Evolutionary conservation across 2,888 invertebrate genomes (phyloP).

Genomic region (Troilus luridus): DNA sequence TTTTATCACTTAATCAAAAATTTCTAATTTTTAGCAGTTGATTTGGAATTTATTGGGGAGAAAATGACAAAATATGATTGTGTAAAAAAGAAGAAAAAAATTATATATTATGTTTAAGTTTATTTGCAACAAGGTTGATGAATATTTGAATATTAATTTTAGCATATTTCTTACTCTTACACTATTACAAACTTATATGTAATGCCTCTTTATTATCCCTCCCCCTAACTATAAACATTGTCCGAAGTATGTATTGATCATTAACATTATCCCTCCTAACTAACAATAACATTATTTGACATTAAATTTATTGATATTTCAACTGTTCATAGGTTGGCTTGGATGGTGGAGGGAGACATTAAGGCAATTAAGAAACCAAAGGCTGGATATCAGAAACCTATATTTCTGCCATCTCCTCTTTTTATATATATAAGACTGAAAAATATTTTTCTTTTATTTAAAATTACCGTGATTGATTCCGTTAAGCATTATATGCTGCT

Average conservation of each 20-base stretch:
- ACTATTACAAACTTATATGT: neutral
- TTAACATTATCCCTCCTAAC: neutral
- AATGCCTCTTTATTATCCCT: neutral
- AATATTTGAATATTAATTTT: neutral
- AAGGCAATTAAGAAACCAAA: conserved; percentile 49
- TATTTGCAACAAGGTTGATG: neutral
- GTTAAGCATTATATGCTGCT: conserved; percentile 34
- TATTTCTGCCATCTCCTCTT: conserved; percentile 52
- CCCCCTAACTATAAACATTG: neutral
- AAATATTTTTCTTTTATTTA: conserved; percentile 54
- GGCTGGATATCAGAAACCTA: conserved; percentile 52
- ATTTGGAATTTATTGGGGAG: neutral
- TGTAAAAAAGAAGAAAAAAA: neutral
- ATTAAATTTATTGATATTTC: conserved; percentile 40
- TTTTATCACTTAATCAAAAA: too few relatives aligned
- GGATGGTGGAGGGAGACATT: conserved; percentile 53
- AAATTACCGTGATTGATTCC: conserved; percentile 41
- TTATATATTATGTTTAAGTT: neutral
- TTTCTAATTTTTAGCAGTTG: neutral
- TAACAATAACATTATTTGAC: conserved; percentile 17
- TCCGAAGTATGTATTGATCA: neutral
- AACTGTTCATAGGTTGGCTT: conserved; percentile 55
- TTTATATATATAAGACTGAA: conserved; percentile 59
- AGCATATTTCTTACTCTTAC: neutral
- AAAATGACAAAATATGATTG: neutral